Percentiles rank a stretch among this genome's conserved stretches.
phyloP scores from a whole-genome alignment of 2,797 vertebrate genomes.

The Malacoctenus gilli region DNA sequence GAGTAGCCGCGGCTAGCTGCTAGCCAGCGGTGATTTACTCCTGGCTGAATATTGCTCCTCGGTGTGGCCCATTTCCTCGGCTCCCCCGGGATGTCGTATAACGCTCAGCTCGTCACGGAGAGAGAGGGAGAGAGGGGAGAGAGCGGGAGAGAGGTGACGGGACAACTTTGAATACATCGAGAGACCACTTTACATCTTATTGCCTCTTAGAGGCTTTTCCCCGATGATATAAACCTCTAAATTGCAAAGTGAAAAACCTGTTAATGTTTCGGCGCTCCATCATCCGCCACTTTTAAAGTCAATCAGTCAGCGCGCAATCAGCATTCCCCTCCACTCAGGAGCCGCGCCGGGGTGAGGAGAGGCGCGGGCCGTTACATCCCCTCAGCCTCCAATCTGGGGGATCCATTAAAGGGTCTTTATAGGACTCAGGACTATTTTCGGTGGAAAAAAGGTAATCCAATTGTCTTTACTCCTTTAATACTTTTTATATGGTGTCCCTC shows the following conservation, averaged over 20 bases:
- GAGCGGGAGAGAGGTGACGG: slow-evolving; percentile 11
- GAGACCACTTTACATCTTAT: slow-evolving; percentile 59
- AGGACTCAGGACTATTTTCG: slow-evolving; percentile 33
- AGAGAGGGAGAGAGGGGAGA: too few species aligned
- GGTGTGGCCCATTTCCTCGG: slow-evolving; percentile 53
- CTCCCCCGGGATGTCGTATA: slow-evolving; percentile 48
- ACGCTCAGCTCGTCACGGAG: slow-evolving; percentile 43
- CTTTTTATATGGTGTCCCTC: slow-evolving; percentile 21
- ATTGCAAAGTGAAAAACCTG: slow-evolving; percentile 60
- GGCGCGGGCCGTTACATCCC: slow-evolving; percentile 22
- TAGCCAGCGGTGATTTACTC: slow-evolving; percentile 57
- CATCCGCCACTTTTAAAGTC: slow-evolving; percentile 54
- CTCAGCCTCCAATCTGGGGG: slow-evolving; percentile 26
- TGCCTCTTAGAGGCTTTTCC: slow-evolving; percentile 51
- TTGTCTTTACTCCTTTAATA: slow-evolving; percentile 43
- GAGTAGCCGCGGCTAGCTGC: slow-evolving; percentile 20
- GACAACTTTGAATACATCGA: slow-evolving; percentile 46
- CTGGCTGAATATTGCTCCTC: too few species aligned
- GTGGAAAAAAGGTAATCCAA: slow-evolving; percentile 36
- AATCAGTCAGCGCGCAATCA: slow-evolving; percentile 54
- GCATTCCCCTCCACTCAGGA: slow-evolving; percentile 28
- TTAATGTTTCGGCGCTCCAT: slow-evolving; percentile 52
- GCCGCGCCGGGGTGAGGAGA: slow-evolving; percentile 17
- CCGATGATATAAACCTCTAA: slow-evolving; percentile 54
- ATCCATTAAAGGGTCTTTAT: slow-evolving; percentile 55